Conservation (phyloP, 2,888 invertebrate genomes). For the Eupsilia transversa region DNA sequence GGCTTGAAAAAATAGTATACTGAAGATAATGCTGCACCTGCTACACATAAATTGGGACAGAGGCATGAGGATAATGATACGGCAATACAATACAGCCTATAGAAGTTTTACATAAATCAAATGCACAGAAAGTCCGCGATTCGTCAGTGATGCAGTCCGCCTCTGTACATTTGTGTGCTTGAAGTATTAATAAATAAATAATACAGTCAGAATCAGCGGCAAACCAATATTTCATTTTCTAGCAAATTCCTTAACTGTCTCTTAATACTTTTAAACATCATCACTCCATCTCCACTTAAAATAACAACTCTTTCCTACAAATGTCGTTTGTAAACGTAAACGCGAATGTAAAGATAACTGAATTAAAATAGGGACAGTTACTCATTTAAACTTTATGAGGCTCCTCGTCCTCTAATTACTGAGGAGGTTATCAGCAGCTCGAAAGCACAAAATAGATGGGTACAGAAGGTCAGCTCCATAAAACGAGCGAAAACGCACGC, state of each 20-base stretch:
- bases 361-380: constrained; percentile 57
- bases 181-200: too few species aligned
- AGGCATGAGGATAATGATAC: too few species aligned
- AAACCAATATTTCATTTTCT: not conserved
- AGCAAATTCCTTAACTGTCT: not conserved
- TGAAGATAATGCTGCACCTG: not conserved
- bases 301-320: constrained; percentile 49
- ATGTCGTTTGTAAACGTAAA: constrained; percentile 45
- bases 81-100: not conserved
- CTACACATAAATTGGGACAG: not conserved
- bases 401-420: constrained; percentile 62
- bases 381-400: constrained; percentile 63
- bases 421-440: constrained; percentile 61
- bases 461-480: not conserved
- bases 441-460: not conserved
- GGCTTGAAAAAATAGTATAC: not conserved
- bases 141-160: too few species aligned
- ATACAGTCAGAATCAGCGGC: not conserved
- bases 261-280: not conserved
- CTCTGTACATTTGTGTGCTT: too few species aligned
- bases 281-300: constrained; percentile 10
- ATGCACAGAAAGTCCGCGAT: too few species aligned
- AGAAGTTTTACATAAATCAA: not conserved
- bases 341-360: constrained; percentile 56
- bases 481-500: not conserved